Evolutionary conservation across 1,140 invertebrate genomes (phyloP).

Genomic region (Laupala kohalensis): DNA sequence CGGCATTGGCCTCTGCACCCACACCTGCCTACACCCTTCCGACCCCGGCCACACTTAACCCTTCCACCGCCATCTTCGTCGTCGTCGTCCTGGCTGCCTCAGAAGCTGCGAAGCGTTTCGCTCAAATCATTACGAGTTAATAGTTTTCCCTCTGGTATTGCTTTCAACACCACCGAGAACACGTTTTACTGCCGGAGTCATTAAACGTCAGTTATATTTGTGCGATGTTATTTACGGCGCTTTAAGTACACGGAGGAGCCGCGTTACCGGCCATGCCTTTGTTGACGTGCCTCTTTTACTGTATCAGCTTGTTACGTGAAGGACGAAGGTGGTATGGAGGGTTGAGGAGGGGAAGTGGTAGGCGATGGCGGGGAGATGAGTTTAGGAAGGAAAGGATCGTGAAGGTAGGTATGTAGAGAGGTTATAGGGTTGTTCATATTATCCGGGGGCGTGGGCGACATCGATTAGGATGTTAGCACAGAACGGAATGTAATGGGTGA

Average conservation of each 20-base stretch:
- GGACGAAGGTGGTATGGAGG: background rate
- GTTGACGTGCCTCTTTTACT: background rate
- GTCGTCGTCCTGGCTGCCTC: constrained; percentile 41
- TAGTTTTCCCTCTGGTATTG: background rate
- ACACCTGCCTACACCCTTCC: background rate
- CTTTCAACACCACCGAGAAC: background rate
- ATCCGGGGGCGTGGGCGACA: too few relatives aligned
- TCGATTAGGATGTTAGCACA: too few relatives aligned
- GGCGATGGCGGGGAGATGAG: too few relatives aligned
- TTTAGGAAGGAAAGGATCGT: too few relatives aligned
- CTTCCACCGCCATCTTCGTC: constrained; percentile 28
- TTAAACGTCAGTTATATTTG: constrained; percentile 4
- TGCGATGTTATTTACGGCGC: background rate
- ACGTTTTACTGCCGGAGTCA: background rate
- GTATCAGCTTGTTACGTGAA: background rate
- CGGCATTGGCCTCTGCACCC: background rate
- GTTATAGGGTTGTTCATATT: too few relatives aligned
- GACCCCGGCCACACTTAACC: constrained; percentile 2
- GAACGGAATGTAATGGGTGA: too few relatives aligned
- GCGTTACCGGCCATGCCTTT: background rate
- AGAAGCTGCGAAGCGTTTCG: constrained; percentile 47
- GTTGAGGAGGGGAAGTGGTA: too few relatives aligned
- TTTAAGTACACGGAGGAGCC: background rate
- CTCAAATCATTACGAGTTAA: background rate
- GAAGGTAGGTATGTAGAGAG: too few relatives aligned